Conservation (phyloP, 1,140 invertebrate genomes). For the Tenebrio molitor region DNA sequence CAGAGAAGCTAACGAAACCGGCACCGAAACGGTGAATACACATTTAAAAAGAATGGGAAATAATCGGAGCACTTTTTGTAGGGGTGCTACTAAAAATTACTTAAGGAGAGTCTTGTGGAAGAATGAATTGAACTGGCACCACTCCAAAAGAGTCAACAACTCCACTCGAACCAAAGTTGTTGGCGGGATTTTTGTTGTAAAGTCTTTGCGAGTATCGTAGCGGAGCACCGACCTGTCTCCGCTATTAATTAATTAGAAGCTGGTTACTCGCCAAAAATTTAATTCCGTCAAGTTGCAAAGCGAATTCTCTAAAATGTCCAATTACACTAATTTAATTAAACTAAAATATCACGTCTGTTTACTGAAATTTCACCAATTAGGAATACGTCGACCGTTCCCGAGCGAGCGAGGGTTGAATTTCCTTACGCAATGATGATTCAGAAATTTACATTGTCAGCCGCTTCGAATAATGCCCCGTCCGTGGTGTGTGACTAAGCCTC, state of each 20-base stretch:
- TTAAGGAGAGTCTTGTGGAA: no score
- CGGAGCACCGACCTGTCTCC: no score
- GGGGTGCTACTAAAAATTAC: no score
- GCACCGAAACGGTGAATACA: no score
- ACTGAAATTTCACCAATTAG: constrained; percentile 28
- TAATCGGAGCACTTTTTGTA: no score
- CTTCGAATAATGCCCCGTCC: background rate
- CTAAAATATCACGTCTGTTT: constrained; percentile 32
- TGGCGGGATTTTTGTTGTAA: no score
- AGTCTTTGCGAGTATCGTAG: no score
- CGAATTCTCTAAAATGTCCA: constrained; percentile 29
- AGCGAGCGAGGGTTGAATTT: background rate
- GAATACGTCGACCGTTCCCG: background rate
- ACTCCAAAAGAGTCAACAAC: no score
- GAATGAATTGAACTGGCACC: no score
- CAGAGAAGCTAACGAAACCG: no score
- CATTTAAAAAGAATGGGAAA: no score
- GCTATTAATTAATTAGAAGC: constrained; percentile 31
- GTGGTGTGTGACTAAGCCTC: background rate
- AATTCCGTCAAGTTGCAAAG: constrained; percentile 21
- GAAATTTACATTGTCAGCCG: constrained; percentile 20
- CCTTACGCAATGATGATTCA: constrained; percentile 16
- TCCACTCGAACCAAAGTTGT: no score
- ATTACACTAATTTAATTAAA: constrained; percentile 40
- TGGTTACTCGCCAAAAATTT: constrained; percentile 13